phyloP scores from a whole-genome alignment of 2,888 invertebrate genomes.

The Abscondita cerata region DNA sequence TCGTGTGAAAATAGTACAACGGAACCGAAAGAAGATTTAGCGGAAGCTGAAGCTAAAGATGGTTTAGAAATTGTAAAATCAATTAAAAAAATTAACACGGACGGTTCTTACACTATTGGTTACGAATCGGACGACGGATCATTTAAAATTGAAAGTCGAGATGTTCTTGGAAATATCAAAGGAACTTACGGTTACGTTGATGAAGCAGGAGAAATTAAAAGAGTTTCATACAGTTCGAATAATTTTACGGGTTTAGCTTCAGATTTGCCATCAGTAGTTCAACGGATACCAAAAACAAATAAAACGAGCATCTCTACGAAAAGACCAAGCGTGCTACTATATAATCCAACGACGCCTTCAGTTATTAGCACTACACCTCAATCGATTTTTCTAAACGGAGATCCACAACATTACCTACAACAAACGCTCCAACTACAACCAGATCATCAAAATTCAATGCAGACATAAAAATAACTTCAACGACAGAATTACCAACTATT shows the following conservation, averaged over 20 bases:
- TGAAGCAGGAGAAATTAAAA: constrained; percentile 77
- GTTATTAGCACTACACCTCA: constrained; percentile 68
- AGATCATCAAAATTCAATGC: not conserved
- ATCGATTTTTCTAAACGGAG: constrained; percentile 68
- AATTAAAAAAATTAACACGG: constrained; percentile 80
- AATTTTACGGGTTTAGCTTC: constrained; percentile 62
- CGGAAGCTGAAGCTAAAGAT: constrained; percentile 70
- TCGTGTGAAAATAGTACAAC: constrained; percentile 47
- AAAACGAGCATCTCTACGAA: constrained; percentile 64
- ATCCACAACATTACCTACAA: constrained; percentile 54
- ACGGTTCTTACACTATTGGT: constrained; percentile 85
- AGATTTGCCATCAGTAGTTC: constrained; percentile 53
- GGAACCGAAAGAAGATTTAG: constrained; percentile 64
- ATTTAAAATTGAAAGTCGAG: constrained; percentile 84
- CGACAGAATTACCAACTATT: constrained; percentile 47
- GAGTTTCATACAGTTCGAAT: constrained; percentile 75
- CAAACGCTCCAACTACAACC: constrained; percentile 55
- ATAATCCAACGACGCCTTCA: constrained; percentile 58
- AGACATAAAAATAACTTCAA: not conserved
- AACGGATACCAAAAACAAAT: constrained; percentile 56
- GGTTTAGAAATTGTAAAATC: constrained; percentile 81
- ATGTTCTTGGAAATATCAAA: constrained; percentile 80
- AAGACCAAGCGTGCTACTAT: constrained; percentile 60
- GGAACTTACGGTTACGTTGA: constrained; percentile 85
- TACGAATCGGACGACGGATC: constrained; percentile 87